Percentiles rank a stretch among this genome's conserved stretches.
phyloP scores from a whole-genome alignment of 2,888 invertebrate species.

The Eupithecia dodoneata region DNA sequence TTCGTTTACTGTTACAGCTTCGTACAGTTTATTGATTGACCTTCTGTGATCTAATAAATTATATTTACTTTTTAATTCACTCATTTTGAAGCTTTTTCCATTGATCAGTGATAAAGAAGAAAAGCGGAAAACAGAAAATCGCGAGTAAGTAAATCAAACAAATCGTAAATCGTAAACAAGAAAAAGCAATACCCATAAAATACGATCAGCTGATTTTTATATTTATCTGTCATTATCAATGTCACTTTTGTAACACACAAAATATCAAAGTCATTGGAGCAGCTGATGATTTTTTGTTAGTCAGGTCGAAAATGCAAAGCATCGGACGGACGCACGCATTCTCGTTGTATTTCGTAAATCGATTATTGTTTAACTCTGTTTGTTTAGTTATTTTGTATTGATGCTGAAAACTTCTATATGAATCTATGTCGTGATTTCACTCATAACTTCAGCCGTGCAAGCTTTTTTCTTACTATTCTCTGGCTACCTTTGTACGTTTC shows the following conservation, averaged over 20 bases:
- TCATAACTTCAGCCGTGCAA: neutral
- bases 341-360: neutral
- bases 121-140: neutral
- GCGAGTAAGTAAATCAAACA: neutral
- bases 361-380: neutral
- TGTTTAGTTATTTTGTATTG: conserved; percentile 5
- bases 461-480: neutral
- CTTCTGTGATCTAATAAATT: conserved; percentile 63
- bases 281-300: conserved; percentile 9
- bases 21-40: conserved; percentile 58
- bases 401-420: neutral
- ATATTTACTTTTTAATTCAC: conserved; percentile 43
- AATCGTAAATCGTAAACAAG: neutral
- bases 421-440: conserved; percentile 29
- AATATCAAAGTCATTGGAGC: neutral
- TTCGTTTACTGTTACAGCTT: conserved; percentile 51
- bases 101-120: neutral
- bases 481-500: neutral
- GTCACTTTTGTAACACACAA: neutral
- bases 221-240: neutral
- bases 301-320: neutral
- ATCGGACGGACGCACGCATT: neutral
- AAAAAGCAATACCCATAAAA: neutral
- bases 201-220: neutral
- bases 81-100: conserved; percentile 39